Conservation (phyloP, 2,113 vertebrate genomes). For the Xenopus tropicalis region UCB_Xtro_10.0 CM004444.2:128723001-128723500, state of each 20-base stretch:
- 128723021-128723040: slow-evolving; percentile 29
- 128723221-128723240: too few relatives aligned
- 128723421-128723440: slow-evolving; percentile 44
- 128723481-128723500: slow-evolving; percentile 32
- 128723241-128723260: too few relatives aligned
- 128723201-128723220: too few relatives aligned
- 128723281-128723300: slow-evolving; percentile 22
- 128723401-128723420: slow-evolving; percentile 46
- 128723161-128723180: too few relatives aligned
- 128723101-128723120: slow-evolving; percentile 7
- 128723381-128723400: slow-evolving; percentile 41
- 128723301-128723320: slow-evolving; percentile 23
- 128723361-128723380: slow-evolving; percentile 39
- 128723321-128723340: slow-evolving; percentile 43
- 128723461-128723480: slow-evolving; percentile 39
- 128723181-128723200: too few relatives aligned
- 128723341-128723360: slow-evolving; percentile 34
- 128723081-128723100: slow-evolving; percentile 12
- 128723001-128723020: slow-evolving; percentile 30
- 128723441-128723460: slow-evolving; percentile 42
- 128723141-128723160: not conserved
- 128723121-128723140: slow-evolving; percentile 18
- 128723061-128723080: slow-evolving; percentile 3
- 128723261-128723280: not conserved
- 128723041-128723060: slow-evolving; percentile 31